These are phyloP conservation scores for Rhea americana DNA, from an alignment of 2,113 vertebrate genomes.

Conservation along the genomic window DNA sequence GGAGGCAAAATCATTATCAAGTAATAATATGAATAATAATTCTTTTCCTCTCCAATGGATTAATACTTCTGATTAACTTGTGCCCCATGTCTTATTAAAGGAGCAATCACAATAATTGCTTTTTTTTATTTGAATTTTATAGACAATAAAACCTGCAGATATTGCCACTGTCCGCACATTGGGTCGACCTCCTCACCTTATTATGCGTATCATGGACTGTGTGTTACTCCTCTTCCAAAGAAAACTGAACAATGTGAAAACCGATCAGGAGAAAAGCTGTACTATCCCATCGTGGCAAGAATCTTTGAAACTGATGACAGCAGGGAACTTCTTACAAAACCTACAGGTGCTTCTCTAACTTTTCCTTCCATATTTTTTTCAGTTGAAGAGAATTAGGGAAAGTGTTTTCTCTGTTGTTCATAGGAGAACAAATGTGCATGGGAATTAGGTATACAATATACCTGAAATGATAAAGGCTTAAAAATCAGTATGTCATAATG, in stretches of 20 bases:
- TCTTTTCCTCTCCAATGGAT: neutral
- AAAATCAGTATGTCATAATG: neutral
- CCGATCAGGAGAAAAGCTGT: conserved; percentile 87
- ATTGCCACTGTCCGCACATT: conserved; percentile 94
- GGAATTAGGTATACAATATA: neutral
- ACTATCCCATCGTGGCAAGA: conserved; percentile 91
- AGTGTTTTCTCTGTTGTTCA: neutral
- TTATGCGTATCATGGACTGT: conserved; percentile 98
- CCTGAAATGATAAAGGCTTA: neutral
- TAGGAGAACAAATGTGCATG: neutral
- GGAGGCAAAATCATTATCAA: neutral
- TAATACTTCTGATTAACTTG: neutral
- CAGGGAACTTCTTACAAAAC: conserved; percentile 93
- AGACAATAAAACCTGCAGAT: conserved; percentile 95
- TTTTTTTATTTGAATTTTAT: neutral
- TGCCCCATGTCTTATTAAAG: neutral
- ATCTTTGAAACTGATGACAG: conserved; percentile 94
- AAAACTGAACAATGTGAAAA: conserved; percentile 84
- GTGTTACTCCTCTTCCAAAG: conserved; percentile 93
- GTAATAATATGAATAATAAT: neutral
- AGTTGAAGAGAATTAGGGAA: neutral
- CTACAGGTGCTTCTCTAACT: conserved; percentile 81
- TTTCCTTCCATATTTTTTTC: neutral
- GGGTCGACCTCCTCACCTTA: conserved; percentile 92
- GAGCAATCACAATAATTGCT: neutral